phyloP scores from a whole-genome alignment of 2,113 vertebrate genomes.

The Passerina amoena region DNA sequence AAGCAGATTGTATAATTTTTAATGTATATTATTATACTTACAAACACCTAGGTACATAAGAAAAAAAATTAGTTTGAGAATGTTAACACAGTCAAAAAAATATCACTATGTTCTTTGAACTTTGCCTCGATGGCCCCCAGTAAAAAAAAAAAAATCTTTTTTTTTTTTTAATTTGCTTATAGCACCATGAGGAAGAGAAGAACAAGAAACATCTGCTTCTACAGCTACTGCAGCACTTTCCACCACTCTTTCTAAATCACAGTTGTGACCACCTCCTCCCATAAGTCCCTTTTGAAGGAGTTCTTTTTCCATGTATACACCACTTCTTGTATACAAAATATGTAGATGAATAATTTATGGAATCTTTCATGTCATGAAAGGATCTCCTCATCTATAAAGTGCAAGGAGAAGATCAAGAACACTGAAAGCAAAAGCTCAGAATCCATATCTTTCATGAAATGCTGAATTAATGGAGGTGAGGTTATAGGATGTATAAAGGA shows the following conservation, averaged over 20 bases:
- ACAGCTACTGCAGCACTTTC: neutral
- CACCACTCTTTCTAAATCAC: neutral
- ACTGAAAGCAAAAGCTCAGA: neutral
- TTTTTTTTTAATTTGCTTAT: neutral
- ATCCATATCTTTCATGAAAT: neutral
- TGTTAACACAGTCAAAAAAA: neutral
- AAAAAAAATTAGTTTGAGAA: neutral
- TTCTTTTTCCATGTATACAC: neutral
- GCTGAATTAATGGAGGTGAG: slow-evolving; percentile 14
- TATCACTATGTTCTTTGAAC: neutral
- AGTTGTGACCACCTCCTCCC: neutral
- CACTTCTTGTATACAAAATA: neutral
- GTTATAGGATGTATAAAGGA: neutral
- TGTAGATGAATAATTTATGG: slow-evolving; percentile 16
- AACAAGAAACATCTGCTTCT: slow-evolving; percentile 26
- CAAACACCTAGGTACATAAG: neutral
- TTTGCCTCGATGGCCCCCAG: neutral
- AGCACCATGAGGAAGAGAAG: neutral
- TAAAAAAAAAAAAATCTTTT: neutral
- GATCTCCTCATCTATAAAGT: neutral
- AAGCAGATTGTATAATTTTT: rapidly evolving
- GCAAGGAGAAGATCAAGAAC: neutral
- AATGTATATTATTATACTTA: neutral
- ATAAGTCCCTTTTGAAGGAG: neutral
- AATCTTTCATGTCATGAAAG: neutral